Base-by-base conservation (phyloP, 2,888 invertebrate genomes). In the Eulithis prunata region DNA sequence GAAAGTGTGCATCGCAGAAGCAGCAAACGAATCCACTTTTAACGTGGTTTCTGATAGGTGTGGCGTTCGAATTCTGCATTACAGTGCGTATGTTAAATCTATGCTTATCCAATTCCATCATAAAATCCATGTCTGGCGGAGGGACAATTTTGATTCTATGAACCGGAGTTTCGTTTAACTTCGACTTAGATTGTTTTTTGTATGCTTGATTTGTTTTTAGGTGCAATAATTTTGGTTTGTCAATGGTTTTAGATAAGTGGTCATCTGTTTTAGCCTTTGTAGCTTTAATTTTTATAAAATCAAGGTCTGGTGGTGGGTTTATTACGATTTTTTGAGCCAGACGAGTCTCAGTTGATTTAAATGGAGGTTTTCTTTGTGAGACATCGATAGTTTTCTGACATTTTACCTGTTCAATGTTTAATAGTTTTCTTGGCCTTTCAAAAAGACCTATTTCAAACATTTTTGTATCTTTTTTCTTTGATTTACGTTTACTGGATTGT, bases 61-160 rank as follows among this genome's bases (percentile, higher is more conserved):
- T 80, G 70, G 66, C 90, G 88, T 64, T 82, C 71, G 64, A 82
- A 86, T 8, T 81, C 78, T 74, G 81, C 63, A 70, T 68, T 0
- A 68, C 61, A 41, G 64, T 64, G 1, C 60, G 60, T 10, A 68
- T 64, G 51, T 68, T 68, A 41, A 61, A 68, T 57, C 68, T 57
- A 21, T 68, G 68, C 36, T 68, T 68, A 12, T 68, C 68, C 4
- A 68, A 46, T 41, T 68, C 68, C 64, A 68, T 68, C 68, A 68
- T 68, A 52, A 68, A 68, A n/a, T 68, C 64, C 68, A 68, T 64
- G 28, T 68, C 68, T 38, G 68, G 68, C 2, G 68, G 68, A 11
- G 61, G 64, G 1, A 68, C 38, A 46, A 68, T 64, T 64, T 61
- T 64, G 5, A 64, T 57, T 58, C 68, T 61, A 6, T 64, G 60